Percentiles rank a stretch among this genome's conserved stretches.
Conservation (phyloP, 1,140 invertebrate genomes). For the Atopsyche davidsoni region DNA sequence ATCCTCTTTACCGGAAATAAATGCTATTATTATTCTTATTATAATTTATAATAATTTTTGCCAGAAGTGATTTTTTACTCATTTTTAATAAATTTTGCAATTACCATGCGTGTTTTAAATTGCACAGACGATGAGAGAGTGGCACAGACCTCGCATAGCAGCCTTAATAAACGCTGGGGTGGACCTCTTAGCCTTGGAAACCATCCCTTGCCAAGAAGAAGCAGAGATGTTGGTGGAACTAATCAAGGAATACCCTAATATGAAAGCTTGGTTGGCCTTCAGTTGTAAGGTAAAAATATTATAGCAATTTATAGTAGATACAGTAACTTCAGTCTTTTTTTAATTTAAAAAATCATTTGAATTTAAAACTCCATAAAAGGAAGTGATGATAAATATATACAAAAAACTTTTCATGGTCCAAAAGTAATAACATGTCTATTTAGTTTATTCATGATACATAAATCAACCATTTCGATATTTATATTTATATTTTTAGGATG, state of each 20-base stretch:
- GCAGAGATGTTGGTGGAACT: constrained; percentile 73
- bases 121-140: constrained; percentile 58
- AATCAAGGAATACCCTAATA: constrained; percentile 62
- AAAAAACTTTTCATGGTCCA: too few species aligned
- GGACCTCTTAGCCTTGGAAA: constrained; percentile 82
- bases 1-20: too few species aligned
- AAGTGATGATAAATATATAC: too few species aligned
- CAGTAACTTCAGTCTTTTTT: too few species aligned
- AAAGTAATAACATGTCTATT: too few species aligned
- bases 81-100: neutral
- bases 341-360: too few species aligned
- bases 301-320: too few species aligned
- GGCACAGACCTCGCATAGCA: constrained; percentile 73
- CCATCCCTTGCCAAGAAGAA: constrained; percentile 78
- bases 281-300: constrained; percentile 64
- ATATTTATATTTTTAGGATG: constrained; percentile 53
- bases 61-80: neutral
- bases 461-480: too few species aligned
- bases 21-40: too few species aligned
- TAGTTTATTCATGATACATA: too few species aligned
- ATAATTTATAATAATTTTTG: neutral
- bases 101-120: neutral
- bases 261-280: constrained; percentile 79
- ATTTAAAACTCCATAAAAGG: too few species aligned
- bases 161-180: constrained; percentile 70